A percentile compares a stretch with the other conserved stretches of the same genome.
phyloP scores from a whole-genome alignment of 1,140 invertebrate species.

The Periplaneta americana region DNA sequence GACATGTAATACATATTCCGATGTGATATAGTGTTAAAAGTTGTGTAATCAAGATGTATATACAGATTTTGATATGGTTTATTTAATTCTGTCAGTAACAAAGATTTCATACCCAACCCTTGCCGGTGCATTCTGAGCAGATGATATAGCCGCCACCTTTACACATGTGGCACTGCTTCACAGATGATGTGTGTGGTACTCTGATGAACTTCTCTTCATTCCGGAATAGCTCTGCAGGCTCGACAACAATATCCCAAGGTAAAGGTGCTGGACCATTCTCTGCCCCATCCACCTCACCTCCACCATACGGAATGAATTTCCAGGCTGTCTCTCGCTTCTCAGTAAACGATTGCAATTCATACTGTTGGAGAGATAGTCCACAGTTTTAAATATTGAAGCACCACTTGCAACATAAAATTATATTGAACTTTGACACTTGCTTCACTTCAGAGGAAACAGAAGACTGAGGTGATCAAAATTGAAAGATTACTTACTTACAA shows the following conservation, averaged over 20 bases:
- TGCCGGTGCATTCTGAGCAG: slow-evolving; percentile 46
- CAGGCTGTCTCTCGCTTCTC: slow-evolving; percentile 49
- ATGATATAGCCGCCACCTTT: slow-evolving; percentile 41
- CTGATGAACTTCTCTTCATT: slow-evolving; percentile 40
- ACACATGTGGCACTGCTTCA: slow-evolving; percentile 51
- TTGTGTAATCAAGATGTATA: too few species aligned
- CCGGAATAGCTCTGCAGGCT: slow-evolving; percentile 39
- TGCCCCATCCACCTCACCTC: slow-evolving; percentile 43
- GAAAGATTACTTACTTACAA: too few species aligned
- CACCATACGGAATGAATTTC: slow-evolving; percentile 47
- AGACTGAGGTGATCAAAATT: too few species aligned
- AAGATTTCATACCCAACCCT: slow-evolving; percentile 39
- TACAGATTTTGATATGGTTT: too few species aligned
- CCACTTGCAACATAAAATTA: too few species aligned
- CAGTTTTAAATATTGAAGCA: too few species aligned
- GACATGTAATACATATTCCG: too few species aligned
- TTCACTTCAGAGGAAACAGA: too few species aligned
- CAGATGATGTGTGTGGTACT: slow-evolving; percentile 51
- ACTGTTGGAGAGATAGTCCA: too few species aligned
- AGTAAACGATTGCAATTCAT: slow-evolving; percentile 53
- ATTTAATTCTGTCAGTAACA: too few species aligned
- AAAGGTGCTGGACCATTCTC: slow-evolving; percentile 42
- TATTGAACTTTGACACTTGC: too few species aligned
- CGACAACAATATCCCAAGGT: slow-evolving; percentile 48
- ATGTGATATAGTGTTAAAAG: too few species aligned